Conservation (phyloP, 1,140 invertebrate species). For the Luehdorfia chinensis region DNA sequence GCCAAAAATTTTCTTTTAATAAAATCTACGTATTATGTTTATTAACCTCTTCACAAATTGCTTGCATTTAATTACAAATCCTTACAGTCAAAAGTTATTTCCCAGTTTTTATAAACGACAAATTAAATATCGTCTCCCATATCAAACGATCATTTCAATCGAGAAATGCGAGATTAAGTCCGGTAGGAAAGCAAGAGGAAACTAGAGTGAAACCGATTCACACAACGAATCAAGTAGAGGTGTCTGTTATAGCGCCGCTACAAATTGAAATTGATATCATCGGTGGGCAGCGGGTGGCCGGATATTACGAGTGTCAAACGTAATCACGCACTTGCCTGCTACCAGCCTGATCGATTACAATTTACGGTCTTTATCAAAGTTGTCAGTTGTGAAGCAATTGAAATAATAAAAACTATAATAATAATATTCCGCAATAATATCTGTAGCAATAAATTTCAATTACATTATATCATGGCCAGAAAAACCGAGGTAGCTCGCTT, state of each 20-base stretch:
- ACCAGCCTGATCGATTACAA: not conserved
- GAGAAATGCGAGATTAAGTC: slow-evolving; percentile 58
- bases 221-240: slow-evolving; percentile 54
- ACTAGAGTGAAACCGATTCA: slow-evolving; percentile 68
- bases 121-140: slow-evolving; percentile 39
- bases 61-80: too few relatives aligned
- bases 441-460: too few relatives aligned
- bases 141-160: slow-evolving; percentile 48
- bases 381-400: too few relatives aligned
- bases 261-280: slow-evolving; percentile 76
- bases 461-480: too few relatives aligned
- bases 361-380: not conserved
- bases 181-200: slow-evolving; percentile 60
- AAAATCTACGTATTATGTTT: too few relatives aligned
- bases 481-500: too few relatives aligned
- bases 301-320: slow-evolving; percentile 72
- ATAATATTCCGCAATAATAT: too few relatives aligned
- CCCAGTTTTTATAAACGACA: too few relatives aligned
- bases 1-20: too few relatives aligned
- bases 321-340: slow-evolving; percentile 56
- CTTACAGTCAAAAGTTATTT: too few relatives aligned
- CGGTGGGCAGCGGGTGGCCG: slow-evolving; percentile 56
- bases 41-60: too few relatives aligned
- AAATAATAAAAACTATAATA: too few relatives aligned
- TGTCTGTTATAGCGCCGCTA: slow-evolving; percentile 61